phyloP scores from a whole-genome alignment of 2,797 vertebrate species.

The Miichthys miiuy region DNA sequence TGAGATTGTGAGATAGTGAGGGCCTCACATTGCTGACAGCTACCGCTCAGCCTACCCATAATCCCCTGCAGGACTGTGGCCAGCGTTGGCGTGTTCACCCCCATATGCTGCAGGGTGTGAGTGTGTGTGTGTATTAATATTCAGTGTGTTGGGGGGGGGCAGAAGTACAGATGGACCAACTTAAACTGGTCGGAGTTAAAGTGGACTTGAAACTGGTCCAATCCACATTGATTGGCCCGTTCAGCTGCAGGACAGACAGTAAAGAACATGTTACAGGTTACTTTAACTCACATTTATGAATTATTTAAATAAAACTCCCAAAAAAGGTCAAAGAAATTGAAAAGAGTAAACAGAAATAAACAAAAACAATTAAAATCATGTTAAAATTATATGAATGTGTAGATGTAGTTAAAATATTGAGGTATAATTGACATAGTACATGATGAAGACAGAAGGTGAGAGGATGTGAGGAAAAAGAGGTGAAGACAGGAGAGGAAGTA shows the following conservation, averaged over 20 bases:
- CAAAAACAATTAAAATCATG: neutral
- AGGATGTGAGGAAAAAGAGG: neutral
- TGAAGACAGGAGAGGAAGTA: neutral
- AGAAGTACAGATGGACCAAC: slow-evolving; percentile 14
- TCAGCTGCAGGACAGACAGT: neutral
- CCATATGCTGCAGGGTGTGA: slow-evolving; percentile 38
- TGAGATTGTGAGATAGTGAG: slow-evolving; percentile 37
- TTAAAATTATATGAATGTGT: neutral
- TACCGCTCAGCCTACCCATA: slow-evolving; percentile 54
- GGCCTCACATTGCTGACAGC: slow-evolving; percentile 64
- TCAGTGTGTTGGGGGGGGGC: slow-evolving; percentile 26
- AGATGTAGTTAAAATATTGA: no score
- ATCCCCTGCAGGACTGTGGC: slow-evolving; percentile 64
- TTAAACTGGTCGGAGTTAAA: slow-evolving; percentile 13
- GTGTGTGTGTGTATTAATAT: slow-evolving; percentile 49
- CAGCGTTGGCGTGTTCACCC: slow-evolving; percentile 66
- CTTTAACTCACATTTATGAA: no score
- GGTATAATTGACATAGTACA: no score
- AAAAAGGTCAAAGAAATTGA: neutral
- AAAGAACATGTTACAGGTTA: no score
- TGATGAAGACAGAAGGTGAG: neutral
- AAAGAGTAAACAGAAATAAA: neutral
- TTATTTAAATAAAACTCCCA: neutral
- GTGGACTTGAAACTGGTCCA: neutral
- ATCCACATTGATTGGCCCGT: neutral